Evolutionary conservation across 2,888 invertebrate species (phyloP).

Genomic region (Stegophylla sp.): DNA sequence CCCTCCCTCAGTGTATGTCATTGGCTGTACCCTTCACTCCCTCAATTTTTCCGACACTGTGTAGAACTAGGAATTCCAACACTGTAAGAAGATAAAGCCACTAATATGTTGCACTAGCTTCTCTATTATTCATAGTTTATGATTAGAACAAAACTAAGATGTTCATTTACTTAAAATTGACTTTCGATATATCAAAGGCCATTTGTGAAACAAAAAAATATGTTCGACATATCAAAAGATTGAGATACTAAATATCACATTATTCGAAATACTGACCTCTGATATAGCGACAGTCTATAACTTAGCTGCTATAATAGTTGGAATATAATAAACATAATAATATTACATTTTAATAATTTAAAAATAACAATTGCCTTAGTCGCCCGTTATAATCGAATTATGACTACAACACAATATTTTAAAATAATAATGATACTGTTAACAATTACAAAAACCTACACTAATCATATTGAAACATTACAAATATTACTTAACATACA

Average conservation of each 20-base stretch:
- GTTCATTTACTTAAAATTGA: not conserved
- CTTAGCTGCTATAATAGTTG: not conserved
- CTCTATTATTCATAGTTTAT: not conserved
- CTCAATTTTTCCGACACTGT: too few species aligned
- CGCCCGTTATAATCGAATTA: slow-evolving; percentile 20
- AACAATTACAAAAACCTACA: not conserved
- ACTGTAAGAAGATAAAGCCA: not conserved
- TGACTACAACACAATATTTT: not conserved
- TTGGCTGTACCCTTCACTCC: too few species aligned
- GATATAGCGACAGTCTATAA: not conserved
- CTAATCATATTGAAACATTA: not conserved
- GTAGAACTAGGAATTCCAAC: not conserved
- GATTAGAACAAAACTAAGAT: too few species aligned
- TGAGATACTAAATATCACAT: not conserved
- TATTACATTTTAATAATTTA: too few species aligned
- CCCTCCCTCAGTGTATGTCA: too few species aligned
- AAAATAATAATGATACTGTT: slow-evolving; percentile 15
- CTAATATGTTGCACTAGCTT: not conserved
- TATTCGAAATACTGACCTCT: not conserved
- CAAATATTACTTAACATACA: slow-evolving; percentile 10
- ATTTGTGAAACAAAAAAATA: not conserved
- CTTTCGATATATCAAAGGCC: not conserved
- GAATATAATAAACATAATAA: not conserved
- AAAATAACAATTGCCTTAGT: slow-evolving; percentile 30
- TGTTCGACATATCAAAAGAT: not conserved